Conservation (phyloP, 1,140 invertebrate species). For the Drosophila ambigua region DNA sequence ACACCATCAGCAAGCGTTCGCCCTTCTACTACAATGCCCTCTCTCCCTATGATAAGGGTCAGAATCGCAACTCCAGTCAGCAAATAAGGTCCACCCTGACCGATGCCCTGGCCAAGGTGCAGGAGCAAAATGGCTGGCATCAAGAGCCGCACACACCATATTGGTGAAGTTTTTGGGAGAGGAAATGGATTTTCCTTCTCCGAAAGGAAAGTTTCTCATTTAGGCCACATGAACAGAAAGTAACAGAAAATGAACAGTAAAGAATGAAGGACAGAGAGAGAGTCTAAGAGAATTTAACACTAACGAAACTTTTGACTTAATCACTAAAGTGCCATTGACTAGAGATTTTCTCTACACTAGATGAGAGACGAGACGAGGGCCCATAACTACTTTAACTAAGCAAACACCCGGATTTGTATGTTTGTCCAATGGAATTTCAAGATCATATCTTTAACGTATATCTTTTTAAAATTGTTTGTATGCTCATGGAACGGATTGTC, state of each 20-base stretch:
- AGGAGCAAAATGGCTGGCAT: conserved; percentile 49
- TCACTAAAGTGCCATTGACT: conserved; percentile 58
- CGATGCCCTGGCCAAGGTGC: conserved; percentile 72
- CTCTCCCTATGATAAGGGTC: conserved; percentile 77
- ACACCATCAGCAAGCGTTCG: conserved; percentile 80
- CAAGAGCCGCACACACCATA: conserved; percentile 74
- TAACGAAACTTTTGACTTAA: conserved; percentile 38
- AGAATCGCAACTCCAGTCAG: conserved; percentile 64
- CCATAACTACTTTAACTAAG: conserved; percentile 66
- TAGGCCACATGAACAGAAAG: conserved; percentile 45
- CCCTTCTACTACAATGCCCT: conserved; percentile 83
- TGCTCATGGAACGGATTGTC: conserved; percentile 57
- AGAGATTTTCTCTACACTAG: conserved; percentile 27
- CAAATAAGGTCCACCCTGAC: conserved; percentile 72
- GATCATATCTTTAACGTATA: conserved; percentile 43
- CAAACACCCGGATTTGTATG: conserved; percentile 38
- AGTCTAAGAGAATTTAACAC: conserved; percentile 48
- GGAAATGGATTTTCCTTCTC: conserved; percentile 23
- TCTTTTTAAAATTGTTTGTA: conserved; percentile 40
- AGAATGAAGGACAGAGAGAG: conserved; percentile 40
- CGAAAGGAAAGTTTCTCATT: conserved; percentile 42
- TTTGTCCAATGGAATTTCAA: conserved; percentile 56
- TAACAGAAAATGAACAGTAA: conserved; percentile 9
- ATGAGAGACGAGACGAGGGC: conserved; percentile 10
- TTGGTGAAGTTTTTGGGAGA: conserved; percentile 62